Evolutionary conservation across 1,140 invertebrate genomes (phyloP), one percentile per base, ranked within the genome.

Genomic region (Eumeta japonica): DNA sequence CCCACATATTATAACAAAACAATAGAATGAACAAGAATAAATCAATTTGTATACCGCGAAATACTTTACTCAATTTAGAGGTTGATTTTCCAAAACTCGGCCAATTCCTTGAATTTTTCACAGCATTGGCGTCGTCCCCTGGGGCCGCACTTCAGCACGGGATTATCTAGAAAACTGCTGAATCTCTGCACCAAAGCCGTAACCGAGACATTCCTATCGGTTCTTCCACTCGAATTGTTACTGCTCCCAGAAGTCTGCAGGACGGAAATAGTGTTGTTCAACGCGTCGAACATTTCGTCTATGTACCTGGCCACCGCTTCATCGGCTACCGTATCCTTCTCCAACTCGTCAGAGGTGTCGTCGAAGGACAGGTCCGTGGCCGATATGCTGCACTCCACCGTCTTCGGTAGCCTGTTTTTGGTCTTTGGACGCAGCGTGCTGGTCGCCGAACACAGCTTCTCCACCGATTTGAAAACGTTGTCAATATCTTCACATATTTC

Each of bases 61-160:
- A n/a, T n/a, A n/a, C n/a, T n/a, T n/a, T n/a, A n/a, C n/a, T n/a
- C n/a, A n/a, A n/a, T n/a, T n/a, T n/a, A n/a, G n/a, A n/a, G n/a
- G n/a, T n/a, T n/a, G n/a, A 44, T 62, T 35, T 52, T 59, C 64
- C 67, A 72, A 49, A 67, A 68, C 10, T 66, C 62, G 0, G 62
- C 53, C 14, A 68, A 52, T 14, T 66, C 57, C 36, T 48, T 59
- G 34, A 71, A 68, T 20, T 55, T 68, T 2, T 53, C 53, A 41
- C 54, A 49, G 43, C 66, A 62, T 37, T 58, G 35, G 9, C 54
- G 39, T 17, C 48, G 39, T 29, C 56, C 53, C 27, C 55, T 50
- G 2, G 61, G 55, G 36, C 43, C 62, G 17, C 52, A 55, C 3
- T 48, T 46, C 3, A 59, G 32, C 0, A 34, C 17, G 1, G 67